Base-by-base conservation (phyloP, 2,113 vertebrate species). In the Takifugu bimaculatus region DNA sequence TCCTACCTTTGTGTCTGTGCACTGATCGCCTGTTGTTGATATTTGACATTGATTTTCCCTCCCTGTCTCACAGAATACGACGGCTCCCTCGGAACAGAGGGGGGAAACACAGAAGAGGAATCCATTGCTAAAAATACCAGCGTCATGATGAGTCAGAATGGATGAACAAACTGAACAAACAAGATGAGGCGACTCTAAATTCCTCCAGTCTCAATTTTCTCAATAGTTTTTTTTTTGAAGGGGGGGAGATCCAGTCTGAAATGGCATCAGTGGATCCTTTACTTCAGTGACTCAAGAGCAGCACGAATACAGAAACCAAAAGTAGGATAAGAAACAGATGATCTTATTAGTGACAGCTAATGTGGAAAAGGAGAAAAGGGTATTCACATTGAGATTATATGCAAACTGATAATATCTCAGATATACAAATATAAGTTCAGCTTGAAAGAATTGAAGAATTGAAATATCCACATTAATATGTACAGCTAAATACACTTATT, bases 71-170 rank as follows among this genome's bases (percentile, higher is more conserved):
- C 45, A 68, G 69, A 86, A 85, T 58, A 83, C 58, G 73, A 85
- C 79, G 68, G 45, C 59, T 61, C 60, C 63, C 67, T 68, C 28
- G 54, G 72, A 66, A 68, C 48, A 59, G 59, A 20, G 50, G 45
- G 45, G 54, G 54, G 58, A 11, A 56, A 56, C 75, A 69, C 52
- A 72, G 77, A 84, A 82, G 76, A 75, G 85, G 82, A 88, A 80
- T 81, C 70, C 52, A 64, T 10, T 5, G 78, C 84, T 90, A 85
- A 88, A 89, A 88, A 89, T 88, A 89, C 54, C 72, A 65, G 7
- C 32, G 50, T 68, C 29, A 45, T 68, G 79, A 82, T 83, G 87
- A 89, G 80, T 81, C 82, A 88, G 82, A 80, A 82, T 68, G 78
- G 79, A 78, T 52, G 45, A 14, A 48, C 45, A 48, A 48, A 48